These are phyloP conservation scores for Stichodactyla mertensii DNA, from an alignment of 64 coral and sea anemone species.

Conservation along the genomic window DNA sequence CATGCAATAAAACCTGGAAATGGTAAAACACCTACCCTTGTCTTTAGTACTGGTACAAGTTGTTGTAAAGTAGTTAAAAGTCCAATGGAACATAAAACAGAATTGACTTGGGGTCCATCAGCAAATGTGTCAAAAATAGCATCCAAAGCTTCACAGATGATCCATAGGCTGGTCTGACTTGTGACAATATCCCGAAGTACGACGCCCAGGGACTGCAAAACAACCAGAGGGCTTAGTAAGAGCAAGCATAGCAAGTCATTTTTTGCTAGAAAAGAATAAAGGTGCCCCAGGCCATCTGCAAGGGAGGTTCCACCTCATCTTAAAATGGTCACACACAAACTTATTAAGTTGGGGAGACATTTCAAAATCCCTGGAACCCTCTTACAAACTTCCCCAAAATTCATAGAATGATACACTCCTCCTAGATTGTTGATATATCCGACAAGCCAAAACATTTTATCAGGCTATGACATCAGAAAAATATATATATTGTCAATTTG, in stretches of 20 bases:
- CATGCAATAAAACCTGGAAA: neutral
- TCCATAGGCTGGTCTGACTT: constrained; percentile 71
- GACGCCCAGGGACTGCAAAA: constrained; percentile 52
- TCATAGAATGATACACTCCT: too few relatives aligned
- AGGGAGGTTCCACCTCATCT: too few relatives aligned
- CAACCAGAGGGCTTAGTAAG: neutral
- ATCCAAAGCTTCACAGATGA: constrained; percentile 81
- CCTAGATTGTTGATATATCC: too few relatives aligned
- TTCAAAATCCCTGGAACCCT: too few relatives aligned
- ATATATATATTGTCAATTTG: too few relatives aligned
- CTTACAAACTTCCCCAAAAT: too few relatives aligned
- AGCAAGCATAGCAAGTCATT: neutral
- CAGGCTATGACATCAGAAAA: too few relatives aligned
- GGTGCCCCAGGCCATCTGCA: too few relatives aligned
- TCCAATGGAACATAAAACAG: constrained; percentile 60
- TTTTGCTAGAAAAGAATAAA: neutral
- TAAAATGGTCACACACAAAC: too few relatives aligned
- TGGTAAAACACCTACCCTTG: constrained; percentile 49
- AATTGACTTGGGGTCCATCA: constrained; percentile 71
- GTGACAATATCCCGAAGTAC: constrained; percentile 76
- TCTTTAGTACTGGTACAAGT: constrained; percentile 58
- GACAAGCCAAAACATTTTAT: too few relatives aligned
- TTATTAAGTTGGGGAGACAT: too few relatives aligned
- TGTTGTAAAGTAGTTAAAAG: constrained; percentile 61
- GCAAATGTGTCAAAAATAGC: constrained; percentile 96